Evolutionary conservation across 2,888 invertebrate genomes (phyloP).

Genomic region (Dichetophora obliterata): DNA sequence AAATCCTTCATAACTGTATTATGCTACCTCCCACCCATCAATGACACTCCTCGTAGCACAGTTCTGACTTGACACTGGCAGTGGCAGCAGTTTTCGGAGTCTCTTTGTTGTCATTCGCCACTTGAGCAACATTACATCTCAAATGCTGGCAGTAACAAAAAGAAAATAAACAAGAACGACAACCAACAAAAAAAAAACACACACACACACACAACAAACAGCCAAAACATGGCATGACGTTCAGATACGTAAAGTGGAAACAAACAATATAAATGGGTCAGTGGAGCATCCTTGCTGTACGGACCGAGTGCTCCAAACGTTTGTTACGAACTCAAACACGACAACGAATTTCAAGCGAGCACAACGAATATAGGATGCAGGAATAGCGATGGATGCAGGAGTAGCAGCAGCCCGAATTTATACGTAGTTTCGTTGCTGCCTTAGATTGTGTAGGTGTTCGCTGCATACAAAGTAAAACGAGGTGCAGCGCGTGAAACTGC

Average conservation of each 20-base stretch:
- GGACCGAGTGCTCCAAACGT: background rate
- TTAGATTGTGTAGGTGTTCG: too few relatives aligned
- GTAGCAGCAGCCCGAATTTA: too few relatives aligned
- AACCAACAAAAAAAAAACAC: constrained; percentile 31
- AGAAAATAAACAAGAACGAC: constrained; percentile 30
- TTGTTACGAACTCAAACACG: constrained; percentile 4
- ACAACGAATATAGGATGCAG: background rate
- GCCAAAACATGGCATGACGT: constrained; percentile 21
- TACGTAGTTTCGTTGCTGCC: too few relatives aligned
- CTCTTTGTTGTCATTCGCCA: constrained; percentile 32
- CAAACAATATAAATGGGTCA: constrained; percentile 38
- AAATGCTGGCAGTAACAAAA: constrained; percentile 38
- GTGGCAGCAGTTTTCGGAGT: constrained; percentile 35
- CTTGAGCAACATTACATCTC: constrained; percentile 31
- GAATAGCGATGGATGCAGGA: background rate
- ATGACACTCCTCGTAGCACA: background rate
- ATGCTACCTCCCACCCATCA: background rate
- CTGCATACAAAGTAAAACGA: too few relatives aligned
- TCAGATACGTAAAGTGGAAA: constrained; percentile 1
- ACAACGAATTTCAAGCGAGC: background rate
- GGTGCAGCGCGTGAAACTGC: too few relatives aligned
- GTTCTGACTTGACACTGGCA: constrained; percentile 39
- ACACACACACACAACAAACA: constrained; percentile 22
- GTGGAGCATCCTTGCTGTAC: constrained; percentile 15
- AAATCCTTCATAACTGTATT: background rate